phyloP scores from a whole-genome alignment of 2,888 invertebrate genomes.

The Microdon myrmicae region DNA sequence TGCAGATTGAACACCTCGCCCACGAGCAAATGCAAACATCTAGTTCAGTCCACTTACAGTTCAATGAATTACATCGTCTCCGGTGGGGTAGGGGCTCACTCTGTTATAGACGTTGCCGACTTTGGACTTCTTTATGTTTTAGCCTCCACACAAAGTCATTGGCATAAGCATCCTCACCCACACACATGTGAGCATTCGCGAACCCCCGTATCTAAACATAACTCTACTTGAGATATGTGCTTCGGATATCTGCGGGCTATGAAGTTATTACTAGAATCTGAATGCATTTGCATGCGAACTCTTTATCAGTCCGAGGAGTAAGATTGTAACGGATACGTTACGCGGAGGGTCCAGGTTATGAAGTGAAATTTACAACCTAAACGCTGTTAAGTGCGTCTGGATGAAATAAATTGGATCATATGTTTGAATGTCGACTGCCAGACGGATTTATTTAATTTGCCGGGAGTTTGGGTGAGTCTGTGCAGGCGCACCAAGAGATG shows the following conservation, averaged over 20 bases:
- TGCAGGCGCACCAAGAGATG: no score
- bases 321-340: conserved; percentile 30
- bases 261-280: conserved; percentile 24
- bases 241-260: conserved; percentile 17
- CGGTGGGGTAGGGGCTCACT: conserved; percentile 24
- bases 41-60: conserved; percentile 6
- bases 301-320: conserved; percentile 42
- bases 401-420: conserved; percentile 47
- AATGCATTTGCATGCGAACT: conserved; percentile 33
- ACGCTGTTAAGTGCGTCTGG: conserved; percentile 44
- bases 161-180: neutral
- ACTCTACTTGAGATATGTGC: neutral
- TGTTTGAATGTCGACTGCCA: conserved; percentile 27
- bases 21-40: neutral
- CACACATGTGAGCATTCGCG: neutral
- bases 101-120: conserved; percentile 38
- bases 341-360: conserved; percentile 18
- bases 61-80: conserved; percentile 22
- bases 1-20: conserved; percentile 10
- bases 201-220: conserved; percentile 7
- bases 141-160: conserved; percentile 13
- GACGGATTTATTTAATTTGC: conserved; percentile 45
- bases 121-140: conserved; percentile 30
- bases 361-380: conserved; percentile 35
- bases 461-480: no score